These are phyloP conservation scores for Leucosticte australis DNA, from an alignment of 2,113 vertebrate genomes.

Conservation along the genomic window DNA sequence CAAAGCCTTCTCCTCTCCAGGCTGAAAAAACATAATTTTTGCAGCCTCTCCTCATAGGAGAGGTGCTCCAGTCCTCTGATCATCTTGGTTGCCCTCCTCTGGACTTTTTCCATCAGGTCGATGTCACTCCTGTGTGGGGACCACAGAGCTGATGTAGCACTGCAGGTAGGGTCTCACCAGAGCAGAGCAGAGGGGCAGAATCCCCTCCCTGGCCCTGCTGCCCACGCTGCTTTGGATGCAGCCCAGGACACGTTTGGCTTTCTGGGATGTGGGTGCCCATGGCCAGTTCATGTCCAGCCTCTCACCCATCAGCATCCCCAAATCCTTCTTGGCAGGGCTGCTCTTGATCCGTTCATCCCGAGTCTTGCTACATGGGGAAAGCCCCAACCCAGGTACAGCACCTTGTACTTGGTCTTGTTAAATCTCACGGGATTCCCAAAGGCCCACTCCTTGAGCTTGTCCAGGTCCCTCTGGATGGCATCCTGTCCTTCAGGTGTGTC, in stretches of 20 bases:
- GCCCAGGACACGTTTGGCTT: background rate
- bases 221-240: rapidly evolving
- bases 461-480: background rate
- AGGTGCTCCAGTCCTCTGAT: background rate
- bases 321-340: background rate
- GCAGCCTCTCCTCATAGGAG: background rate
- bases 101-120: rapidly evolving
- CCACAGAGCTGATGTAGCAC: background rate
- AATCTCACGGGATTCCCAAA: background rate
- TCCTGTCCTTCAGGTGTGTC: background rate
- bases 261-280: background rate
- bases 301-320: background rate
- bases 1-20: background rate
- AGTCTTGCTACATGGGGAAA: background rate
- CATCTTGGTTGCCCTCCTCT: background rate
- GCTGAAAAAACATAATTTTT: background rate
- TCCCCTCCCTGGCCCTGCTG: background rate
- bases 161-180: background rate
- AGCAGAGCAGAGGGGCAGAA: background rate
- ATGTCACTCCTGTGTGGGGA: background rate
- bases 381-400: background rate
- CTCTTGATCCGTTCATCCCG: background rate
- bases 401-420: background rate
- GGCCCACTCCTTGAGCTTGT: background rate
- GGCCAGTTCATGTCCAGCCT: background rate